Conservation (phyloP, 2,113 vertebrate genomes). For the Misgurnus anguillicaudatus region DNA sequence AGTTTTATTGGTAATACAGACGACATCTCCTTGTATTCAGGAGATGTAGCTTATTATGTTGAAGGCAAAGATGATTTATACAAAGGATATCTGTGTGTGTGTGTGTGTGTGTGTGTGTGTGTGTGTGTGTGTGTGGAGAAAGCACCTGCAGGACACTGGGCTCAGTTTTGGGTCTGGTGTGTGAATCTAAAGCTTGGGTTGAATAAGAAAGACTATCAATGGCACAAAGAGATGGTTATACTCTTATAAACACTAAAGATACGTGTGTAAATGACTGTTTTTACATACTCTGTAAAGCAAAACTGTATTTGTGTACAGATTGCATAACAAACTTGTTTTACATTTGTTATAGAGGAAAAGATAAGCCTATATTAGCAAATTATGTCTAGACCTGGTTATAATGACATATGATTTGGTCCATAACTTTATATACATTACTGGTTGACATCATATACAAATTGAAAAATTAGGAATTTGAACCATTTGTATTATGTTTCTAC, state of each 20-base stretch:
- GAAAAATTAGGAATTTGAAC: too few species aligned
- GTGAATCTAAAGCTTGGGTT: constrained; percentile 25
- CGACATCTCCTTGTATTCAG: not conserved
- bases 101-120: constrained; percentile 13
- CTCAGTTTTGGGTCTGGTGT: constrained; percentile 25
- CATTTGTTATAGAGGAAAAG: not conserved
- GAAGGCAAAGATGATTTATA: constrained; percentile 1
- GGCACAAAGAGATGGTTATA: constrained; percentile 23
- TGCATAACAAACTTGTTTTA: not conserved
- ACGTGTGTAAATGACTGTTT: constrained; percentile 24
- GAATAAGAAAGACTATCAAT: constrained; percentile 41
- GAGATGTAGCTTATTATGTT: not conserved
- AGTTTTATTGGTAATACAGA: not conserved
- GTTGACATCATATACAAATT: too few species aligned
- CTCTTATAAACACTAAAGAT: constrained; percentile 2
- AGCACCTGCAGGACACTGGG: constrained; percentile 50
- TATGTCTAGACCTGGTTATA: too few species aligned
- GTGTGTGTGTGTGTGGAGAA: constrained; percentile 18
- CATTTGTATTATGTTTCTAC: too few species aligned
- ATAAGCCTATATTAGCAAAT: not conserved
- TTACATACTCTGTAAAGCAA: not conserved
- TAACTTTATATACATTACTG: too few species aligned
- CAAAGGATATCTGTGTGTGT: constrained; percentile 4
- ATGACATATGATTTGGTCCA: too few species aligned
- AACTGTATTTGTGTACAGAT: not conserved